These are phyloP conservation scores for Carlito syrichta DNA, from an alignment of 2,113 vertebrate species.

Conservation along the genomic window DNA sequence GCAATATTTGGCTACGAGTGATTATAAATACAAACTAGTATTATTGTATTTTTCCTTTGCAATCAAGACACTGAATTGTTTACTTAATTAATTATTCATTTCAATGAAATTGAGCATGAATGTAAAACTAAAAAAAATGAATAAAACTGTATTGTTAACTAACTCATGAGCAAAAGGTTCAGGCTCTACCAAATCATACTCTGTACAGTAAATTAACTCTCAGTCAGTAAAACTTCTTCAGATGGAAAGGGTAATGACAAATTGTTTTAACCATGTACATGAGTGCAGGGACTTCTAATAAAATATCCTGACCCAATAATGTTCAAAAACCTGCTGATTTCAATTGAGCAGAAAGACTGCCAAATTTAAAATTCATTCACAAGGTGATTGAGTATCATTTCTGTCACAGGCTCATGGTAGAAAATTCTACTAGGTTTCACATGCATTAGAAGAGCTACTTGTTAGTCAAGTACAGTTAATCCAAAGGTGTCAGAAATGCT, in stretches of 20 bases:
- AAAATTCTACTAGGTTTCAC: slow-evolving; percentile 63
- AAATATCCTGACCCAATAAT: slow-evolving; percentile 69
- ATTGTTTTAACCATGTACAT: slow-evolving; percentile 61
- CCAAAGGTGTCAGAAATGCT: neutral
- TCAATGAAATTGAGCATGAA: slow-evolving; percentile 63
- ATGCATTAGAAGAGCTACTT: slow-evolving; percentile 31
- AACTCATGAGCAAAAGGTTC: slow-evolving; percentile 57
- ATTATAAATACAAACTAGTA: slow-evolving; percentile 43
- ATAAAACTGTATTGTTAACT: slow-evolving; percentile 62
- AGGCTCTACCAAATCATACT: slow-evolving; percentile 47
- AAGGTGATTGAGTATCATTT: slow-evolving; percentile 68
- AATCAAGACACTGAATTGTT: slow-evolving; percentile 55
- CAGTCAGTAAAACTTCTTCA: slow-evolving; percentile 56
- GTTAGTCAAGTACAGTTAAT: neutral
- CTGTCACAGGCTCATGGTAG: slow-evolving; percentile 24
- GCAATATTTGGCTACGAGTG: neutral
- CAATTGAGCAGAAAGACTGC: slow-evolving; percentile 71
- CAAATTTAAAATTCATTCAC: slow-evolving; percentile 62
- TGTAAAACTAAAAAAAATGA: slow-evolving; percentile 57
- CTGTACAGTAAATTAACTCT: slow-evolving; percentile 72
- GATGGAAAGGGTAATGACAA: slow-evolving; percentile 63
- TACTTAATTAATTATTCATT: slow-evolving; percentile 79
- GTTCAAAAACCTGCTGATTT: slow-evolving; percentile 70
- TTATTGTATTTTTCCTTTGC: slow-evolving; percentile 51
- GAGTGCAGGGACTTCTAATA: slow-evolving; percentile 61